A percentile compares a stretch with the other conserved stretches of the same genome.
Evolutionary conservation across 2,797 vertebrate species (phyloP).

Genomic region (Pipistrellus pipistrellus): DNA sequence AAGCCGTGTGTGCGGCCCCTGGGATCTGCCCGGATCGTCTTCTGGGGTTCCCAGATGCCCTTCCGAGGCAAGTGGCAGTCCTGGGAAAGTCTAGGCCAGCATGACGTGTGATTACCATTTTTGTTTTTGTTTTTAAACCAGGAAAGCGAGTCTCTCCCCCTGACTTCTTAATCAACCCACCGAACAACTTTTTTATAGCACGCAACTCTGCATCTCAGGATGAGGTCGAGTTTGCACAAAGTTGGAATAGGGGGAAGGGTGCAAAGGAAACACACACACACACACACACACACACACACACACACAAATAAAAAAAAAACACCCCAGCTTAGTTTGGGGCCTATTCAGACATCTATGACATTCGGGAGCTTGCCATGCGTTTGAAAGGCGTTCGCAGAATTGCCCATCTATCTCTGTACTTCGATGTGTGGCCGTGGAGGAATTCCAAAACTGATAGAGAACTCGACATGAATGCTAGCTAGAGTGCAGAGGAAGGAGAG

Average conservation of each 20-base stretch:
- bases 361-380: not conserved
- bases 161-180: slow-evolving; percentile 23
- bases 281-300: no score
- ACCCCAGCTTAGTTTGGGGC: not conserved
- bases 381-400: slow-evolving; percentile 28
- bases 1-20: not conserved
- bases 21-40: not conserved
- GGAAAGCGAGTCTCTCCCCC: not conserved
- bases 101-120: not conserved
- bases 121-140: not conserved
- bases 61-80: not conserved
- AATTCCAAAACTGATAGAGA: not conserved
- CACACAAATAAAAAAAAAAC: not conserved
- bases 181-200: slow-evolving; percentile 40
- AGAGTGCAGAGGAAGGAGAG: not conserved
- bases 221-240: not conserved
- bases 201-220: not conserved
- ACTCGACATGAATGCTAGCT: not conserved
- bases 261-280: no score
- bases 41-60: slow-evolving; percentile 6
- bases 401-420: not conserved
- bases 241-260: not conserved
- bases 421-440: not conserved
- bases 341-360: not conserved
- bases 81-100: not conserved